Evolutionary conservation across 2,888 invertebrate genomes (phyloP).

Genomic region (Mechanitis messenoides): DNA sequence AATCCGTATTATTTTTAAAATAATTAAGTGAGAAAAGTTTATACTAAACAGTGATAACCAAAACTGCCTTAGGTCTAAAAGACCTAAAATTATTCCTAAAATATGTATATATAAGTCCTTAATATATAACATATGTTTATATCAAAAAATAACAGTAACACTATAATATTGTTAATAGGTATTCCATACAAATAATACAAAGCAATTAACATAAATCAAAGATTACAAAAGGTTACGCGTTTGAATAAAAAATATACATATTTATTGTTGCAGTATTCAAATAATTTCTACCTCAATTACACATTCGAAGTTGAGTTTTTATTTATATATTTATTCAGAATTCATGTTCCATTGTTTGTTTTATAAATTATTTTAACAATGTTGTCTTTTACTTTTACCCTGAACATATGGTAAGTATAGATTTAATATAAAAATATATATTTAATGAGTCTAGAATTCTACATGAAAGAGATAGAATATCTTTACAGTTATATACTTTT

Average conservation of each 20-base stretch:
- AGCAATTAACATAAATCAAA: slow-evolving; percentile 9
- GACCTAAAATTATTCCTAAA: too few relatives aligned
- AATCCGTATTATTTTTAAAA: too few relatives aligned
- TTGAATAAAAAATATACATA: slow-evolving; percentile 11
- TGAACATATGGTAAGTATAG: too few relatives aligned
- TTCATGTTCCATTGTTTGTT: slow-evolving; percentile 1
- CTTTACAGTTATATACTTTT: too few relatives aligned
- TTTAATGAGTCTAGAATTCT: too few relatives aligned
- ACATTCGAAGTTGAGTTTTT: neutral
- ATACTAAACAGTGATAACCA: neutral
- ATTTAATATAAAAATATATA: too few relatives aligned
- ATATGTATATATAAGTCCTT: too few relatives aligned
- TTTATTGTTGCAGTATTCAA: slow-evolving; percentile 10
- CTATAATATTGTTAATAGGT: neutral
- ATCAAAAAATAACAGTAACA: too few relatives aligned
- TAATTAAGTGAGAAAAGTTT: too few relatives aligned
- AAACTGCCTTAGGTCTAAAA: neutral
- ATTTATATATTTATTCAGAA: neutral
- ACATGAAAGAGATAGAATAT: too few relatives aligned
- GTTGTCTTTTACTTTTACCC: neutral
- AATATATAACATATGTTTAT: too few relatives aligned
- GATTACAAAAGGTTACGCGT: slow-evolving; percentile 29
- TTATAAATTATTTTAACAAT: slow-evolving; percentile 4
- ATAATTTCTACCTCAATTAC: neutral
- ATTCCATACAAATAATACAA: neutral